Base-by-base conservation (phyloP, 1,140 invertebrate genomes). In the Panonychus citri region DNA sequence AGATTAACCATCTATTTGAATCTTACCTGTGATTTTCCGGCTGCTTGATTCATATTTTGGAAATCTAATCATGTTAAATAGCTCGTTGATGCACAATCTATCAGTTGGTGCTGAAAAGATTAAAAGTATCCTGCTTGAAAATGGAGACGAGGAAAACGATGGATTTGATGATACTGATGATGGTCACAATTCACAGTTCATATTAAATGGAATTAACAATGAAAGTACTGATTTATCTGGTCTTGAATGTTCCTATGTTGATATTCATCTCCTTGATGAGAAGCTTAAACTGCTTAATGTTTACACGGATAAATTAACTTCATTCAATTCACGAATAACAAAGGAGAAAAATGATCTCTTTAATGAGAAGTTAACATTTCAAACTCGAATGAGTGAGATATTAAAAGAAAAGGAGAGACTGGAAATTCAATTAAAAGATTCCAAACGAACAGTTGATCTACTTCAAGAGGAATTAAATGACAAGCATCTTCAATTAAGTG, bases 401-500 rank as follows among this genome's bases (percentile, higher is more conserved):
- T 13, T 12, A 3, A 42, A 43, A 43, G 21, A 42, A 26, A 43
- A 43, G n/a, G 39, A 25, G 2, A 42, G 15, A 25, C 15, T 55
- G 21, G 54, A 55, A 25, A 24, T 24, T 5, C 24, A 55, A 25
- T 24, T 55, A 15, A 24, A n/a, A 19, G 54, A 43, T 3, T n/a
- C 21, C 5, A 25, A 13, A 13, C 19, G 54, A 10, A 19, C 39
- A 3, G 25, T 49, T 39, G 57, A 59, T 21, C 8, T 59, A 30
- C 15, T 59, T 1, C 53, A 52, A 34, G 54, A 59, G 37, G 57
- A 59, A 26, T 46, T 59, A 21, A 59, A 50, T 48, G 30, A 48
- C 28, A 59, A 56, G 12, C 53, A 55, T 28, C 28, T 55, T 24
- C 39, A 59, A 56, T 59, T 43, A 39, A 49, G 25, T 46, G 42